Evolutionary conservation across 2,888 invertebrate species (phyloP), one percentile per base, ranked within the genome.

Genomic region (Cephus pulcher): DNA sequence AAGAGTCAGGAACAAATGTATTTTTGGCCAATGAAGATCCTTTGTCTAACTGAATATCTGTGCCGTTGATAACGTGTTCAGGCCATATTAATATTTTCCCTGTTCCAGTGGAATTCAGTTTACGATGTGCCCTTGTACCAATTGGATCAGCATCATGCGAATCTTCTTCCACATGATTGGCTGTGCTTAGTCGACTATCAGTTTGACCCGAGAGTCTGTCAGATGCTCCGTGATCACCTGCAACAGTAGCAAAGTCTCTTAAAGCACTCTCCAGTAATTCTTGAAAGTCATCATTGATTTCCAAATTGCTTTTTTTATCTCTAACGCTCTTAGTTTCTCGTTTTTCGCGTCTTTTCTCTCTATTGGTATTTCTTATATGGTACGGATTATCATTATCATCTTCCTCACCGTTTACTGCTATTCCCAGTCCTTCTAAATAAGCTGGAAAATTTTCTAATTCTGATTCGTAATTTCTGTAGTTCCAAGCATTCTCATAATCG

Each of bases 41-140:
- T 9, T 34, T 30, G 11, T 79, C 80, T 12, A 80, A n/a, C 12
- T 75, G 75, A 6, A 77, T 37, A 32, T 76, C 74, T 34, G 68
- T 40, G 37, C 11, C 77, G 9, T 75, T 68, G 12, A 37, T 77
- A 4, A 80, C 34, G 76, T 78, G 79, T 40, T 83, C 79, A 1
- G 83, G 82, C 83, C 83, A 82, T 75, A 83, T 56, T 56, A 56
- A 23, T 23, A 23, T 56, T 56, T 56, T 56, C 2, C 56, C 56
- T 56, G 23, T 56, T 56, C 2, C 56, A 56, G 56, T 56, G 9
- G 56, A 56, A 56, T 56, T 56, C 23, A 56, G 56, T 9, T 56
- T 23, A 23, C 23, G 9, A 23, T 6, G 23, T 56, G 23, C 23
- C 56, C 2, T 9, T 56, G 56, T 56, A 9, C 56, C 56, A 23